Conservation (phyloP, 1,140 invertebrate species). For the Drosophila malerkotliana region DNA sequence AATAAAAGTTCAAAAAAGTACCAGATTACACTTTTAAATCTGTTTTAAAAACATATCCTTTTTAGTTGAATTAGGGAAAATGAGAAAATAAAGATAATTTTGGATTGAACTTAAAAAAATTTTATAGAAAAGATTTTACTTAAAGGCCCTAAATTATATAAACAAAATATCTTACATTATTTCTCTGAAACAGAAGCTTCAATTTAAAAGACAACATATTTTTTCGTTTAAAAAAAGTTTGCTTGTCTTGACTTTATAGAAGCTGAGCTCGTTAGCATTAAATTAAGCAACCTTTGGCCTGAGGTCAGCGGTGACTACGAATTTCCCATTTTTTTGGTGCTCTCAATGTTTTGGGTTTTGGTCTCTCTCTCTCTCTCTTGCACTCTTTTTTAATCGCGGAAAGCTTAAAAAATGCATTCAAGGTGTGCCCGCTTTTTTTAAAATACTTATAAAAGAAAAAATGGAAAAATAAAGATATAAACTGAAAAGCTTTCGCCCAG, state of each 20-base stretch:
- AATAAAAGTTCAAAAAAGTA: too few relatives aligned
- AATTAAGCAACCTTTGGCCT: conserved; percentile 18
- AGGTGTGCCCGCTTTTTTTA: background rate
- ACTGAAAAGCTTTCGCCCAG: background rate
- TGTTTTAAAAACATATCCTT: too few relatives aligned
- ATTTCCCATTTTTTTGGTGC: conserved; percentile 6
- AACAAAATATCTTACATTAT: too few relatives aligned
- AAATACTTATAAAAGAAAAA: background rate
- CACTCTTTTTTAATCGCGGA: background rate
- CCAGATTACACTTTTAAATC: too few relatives aligned
- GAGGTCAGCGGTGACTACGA: conserved; percentile 18
- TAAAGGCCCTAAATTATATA: too few relatives aligned
- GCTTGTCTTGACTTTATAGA: conserved; percentile 1
- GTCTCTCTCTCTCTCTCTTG: background rate
- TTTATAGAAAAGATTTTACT: too few relatives aligned
- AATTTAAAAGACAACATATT: background rate
- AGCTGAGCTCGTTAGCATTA: conserved; percentile 28
- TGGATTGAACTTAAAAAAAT: too few relatives aligned
- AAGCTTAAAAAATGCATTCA: conserved; percentile 7
- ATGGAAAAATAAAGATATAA: background rate
- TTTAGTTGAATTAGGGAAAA: too few relatives aligned
- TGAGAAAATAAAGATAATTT: too few relatives aligned
- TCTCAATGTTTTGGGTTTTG: background rate
- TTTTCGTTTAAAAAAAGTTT: background rate
- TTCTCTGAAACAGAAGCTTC: too few relatives aligned